Base-by-base conservation (phyloP, 64 coral and sea anemone genomes). In the Montipora sp. region DNA sequence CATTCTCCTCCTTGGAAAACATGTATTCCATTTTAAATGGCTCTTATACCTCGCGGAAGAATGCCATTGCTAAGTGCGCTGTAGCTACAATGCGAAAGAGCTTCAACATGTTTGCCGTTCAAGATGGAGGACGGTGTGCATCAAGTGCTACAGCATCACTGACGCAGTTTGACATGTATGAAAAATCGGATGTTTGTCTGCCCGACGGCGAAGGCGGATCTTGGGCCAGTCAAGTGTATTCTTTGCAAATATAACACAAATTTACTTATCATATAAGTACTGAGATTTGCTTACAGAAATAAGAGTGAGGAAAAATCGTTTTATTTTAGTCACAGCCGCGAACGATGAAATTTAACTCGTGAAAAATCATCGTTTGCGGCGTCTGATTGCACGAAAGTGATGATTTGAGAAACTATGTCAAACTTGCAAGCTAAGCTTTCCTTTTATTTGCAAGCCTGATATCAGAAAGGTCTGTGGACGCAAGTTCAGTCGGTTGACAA, bases 71-170 rank as follows among this genome's bases (percentile, higher is more conserved):
- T 16, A 87, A 73, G 48, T 87, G 83, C 4, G 21, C 21, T 1
- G 19, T 9, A 9, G 83, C 83, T 14, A 65, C 83, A 10, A 87
- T 14, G 15, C 11, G 8, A 43, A 7, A 13, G 18, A 60, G 45
- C 3, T 87, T 48, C 44, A 10, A 5, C 7, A 50, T 87, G 11
- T 87, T 87, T 67, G 83, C 83, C 20, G 45, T 87, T 20, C 83
- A 87, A 24, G 14, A 70, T 47, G 83, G 83, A n/a, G 66, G 81
- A 3, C 59, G 83, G 65, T 87, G 83, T 51, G 83, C 83, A 48
- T 71, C 83, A 3, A 71, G 83, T 70, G 12, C 60, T 4, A 69
- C 7, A 12, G 83, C 44, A 13, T 19, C n/a, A 14, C 2, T 47
- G 27, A 86, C 61, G 27, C 36, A 36, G 36, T 86, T 70, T 69